These are phyloP conservation scores for Lepidocyrtoides sp. DNA, from an alignment of 2,888 invertebrate genomes.

Conservation along the genomic window DNA sequence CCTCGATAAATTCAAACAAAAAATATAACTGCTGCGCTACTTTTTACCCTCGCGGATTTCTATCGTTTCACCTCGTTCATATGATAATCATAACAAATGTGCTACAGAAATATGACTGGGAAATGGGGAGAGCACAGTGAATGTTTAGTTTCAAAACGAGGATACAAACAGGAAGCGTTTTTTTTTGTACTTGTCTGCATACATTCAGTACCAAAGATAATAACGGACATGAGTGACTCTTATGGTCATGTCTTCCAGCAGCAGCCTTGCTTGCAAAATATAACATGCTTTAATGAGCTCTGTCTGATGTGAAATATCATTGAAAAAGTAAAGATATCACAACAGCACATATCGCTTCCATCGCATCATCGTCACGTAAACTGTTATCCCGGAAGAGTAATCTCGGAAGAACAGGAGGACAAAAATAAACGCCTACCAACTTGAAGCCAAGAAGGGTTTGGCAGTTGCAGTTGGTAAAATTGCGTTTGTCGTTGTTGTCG, in stretches of 20 bases:
- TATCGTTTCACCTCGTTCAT: background rate
- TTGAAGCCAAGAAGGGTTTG: slow-evolving; percentile 25
- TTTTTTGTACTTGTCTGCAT: background rate
- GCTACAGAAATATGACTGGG: too few species aligned
- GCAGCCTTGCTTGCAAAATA: background rate
- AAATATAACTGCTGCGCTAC: slow-evolving; percentile 22
- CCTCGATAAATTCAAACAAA: slow-evolving; percentile 21
- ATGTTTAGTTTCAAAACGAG: background rate
- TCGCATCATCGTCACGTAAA: background rate
- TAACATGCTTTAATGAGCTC: background rate
- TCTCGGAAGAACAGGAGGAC: slow-evolving; percentile 59
- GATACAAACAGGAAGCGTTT: background rate
- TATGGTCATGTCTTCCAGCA: slow-evolving; percentile 38
- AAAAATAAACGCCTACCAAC: slow-evolving; percentile 79
- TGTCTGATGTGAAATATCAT: too few species aligned
- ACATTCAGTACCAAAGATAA: slow-evolving; percentile 25
- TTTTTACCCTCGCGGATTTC: background rate
- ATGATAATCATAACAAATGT: background rate
- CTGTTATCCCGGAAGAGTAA: slow-evolving; percentile 73
- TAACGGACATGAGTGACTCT: slow-evolving; percentile 13
- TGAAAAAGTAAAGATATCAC: background rate
- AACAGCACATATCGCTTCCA: background rate
- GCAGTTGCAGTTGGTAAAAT: slow-evolving; percentile 22
- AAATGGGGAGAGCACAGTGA: too few species aligned
- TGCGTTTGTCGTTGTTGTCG: background rate